Conservation (phyloP, 2,888 invertebrate genomes). For the Leptinotarsa juncta region DNA sequence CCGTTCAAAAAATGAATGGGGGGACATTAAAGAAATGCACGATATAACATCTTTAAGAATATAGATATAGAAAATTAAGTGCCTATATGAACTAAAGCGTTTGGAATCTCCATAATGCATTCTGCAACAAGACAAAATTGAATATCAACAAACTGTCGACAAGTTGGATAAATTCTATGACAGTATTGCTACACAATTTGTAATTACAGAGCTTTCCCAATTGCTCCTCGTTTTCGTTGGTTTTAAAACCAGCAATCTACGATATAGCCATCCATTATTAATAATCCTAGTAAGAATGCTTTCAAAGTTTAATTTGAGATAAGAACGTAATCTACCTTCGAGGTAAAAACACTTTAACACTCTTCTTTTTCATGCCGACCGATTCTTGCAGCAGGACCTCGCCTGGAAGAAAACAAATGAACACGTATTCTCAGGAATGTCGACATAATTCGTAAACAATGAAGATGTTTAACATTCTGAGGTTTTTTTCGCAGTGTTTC, state of each 20-base stretch:
- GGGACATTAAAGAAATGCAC: no score
- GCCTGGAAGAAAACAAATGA: slow-evolving; percentile 38
- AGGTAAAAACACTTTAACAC: not conserved
- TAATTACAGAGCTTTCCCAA: no score
- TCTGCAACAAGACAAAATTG: no score
- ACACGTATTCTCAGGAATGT: slow-evolving; percentile 36
- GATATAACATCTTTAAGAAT: no score
- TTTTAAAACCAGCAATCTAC: not conserved
- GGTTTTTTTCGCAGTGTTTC: slow-evolving; percentile 29
- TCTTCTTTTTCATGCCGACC: not conserved
- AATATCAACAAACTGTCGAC: no score
- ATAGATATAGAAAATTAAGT: no score
- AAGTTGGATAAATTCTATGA: no score
- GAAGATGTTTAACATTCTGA: slow-evolving; percentile 31
- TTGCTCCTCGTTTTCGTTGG: no score
- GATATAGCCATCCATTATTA: not conserved
- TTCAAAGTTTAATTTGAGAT: not conserved
- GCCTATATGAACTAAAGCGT: no score
- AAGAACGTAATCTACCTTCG: slow-evolving; percentile 4
- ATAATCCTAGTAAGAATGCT: not conserved
- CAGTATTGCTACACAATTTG: no score
- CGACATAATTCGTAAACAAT: slow-evolving; percentile 35
- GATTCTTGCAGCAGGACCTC: not conserved
- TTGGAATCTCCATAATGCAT: no score
- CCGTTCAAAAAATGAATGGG: no score